Conservation (phyloP, 2,888 invertebrate genomes). For the Sphecodes monilicornis region DNA sequence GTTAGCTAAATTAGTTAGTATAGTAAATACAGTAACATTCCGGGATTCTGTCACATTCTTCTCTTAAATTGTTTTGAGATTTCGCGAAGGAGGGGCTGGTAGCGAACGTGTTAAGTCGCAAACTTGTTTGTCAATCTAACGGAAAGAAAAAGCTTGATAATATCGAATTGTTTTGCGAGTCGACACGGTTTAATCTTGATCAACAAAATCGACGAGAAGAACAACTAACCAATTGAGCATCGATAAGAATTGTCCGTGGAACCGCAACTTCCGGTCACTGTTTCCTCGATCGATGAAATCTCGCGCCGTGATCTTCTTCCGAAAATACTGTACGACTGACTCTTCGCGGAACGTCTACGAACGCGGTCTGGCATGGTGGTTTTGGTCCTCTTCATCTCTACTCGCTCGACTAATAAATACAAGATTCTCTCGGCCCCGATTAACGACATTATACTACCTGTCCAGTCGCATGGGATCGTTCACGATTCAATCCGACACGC, state of each 20-base stretch:
- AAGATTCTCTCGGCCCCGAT: slow-evolving; percentile 39
- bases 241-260: background rate
- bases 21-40: too few species aligned
- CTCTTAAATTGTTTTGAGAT: too few species aligned
- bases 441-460: slow-evolving; percentile 46
- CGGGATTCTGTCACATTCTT: too few species aligned
- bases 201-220: too few species aligned
- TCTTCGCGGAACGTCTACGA: background rate
- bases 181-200: background rate
- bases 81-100: too few species aligned
- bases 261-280: background rate
- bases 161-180: background rate
- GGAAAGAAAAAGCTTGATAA: background rate
- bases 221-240: too few species aligned
- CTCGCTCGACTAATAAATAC: slow-evolving; percentile 54
- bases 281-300: background rate
- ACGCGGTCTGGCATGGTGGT: slow-evolving; percentile 63
- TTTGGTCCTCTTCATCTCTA: slow-evolving; percentile 61
- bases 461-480: slow-evolving; percentile 8
- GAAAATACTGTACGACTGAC: background rate
- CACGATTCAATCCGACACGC: slow-evolving; percentile 35
- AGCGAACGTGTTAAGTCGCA: background rate
- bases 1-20: too few species aligned
- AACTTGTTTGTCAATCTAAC: background rate
- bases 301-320: background rate